These are phyloP conservation scores for Luscinia megarhynchos DNA, from an alignment of 2,797 vertebrate species.

Conservation along the genomic window DNA sequence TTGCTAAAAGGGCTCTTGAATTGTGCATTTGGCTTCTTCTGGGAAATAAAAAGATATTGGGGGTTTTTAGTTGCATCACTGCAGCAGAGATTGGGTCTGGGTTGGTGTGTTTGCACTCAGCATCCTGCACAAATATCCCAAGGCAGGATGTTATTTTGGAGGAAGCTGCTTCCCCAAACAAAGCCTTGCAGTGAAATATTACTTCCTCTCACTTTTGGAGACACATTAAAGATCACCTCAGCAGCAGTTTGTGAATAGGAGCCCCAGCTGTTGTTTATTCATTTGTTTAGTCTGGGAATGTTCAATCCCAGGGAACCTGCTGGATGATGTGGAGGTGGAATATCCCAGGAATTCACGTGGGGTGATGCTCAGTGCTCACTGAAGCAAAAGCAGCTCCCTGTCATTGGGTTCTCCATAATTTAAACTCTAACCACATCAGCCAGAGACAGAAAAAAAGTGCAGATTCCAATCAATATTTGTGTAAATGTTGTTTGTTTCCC, in stretches of 20 bases:
- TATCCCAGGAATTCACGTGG: background rate
- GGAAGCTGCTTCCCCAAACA: conserved; percentile 45
- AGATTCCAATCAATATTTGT: background rate
- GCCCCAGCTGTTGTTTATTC: background rate
- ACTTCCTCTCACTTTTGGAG: conserved; percentile 36
- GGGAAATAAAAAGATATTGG: background rate
- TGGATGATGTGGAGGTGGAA: background rate
- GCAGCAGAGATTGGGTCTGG: background rate
- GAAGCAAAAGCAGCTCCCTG: background rate
- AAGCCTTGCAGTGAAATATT: background rate
- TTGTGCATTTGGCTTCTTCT: background rate
- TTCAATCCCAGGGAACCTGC: background rate
- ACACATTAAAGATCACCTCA: background rate
- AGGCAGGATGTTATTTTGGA: background rate
- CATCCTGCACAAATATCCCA: conserved; percentile 5
- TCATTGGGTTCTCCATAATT: background rate
- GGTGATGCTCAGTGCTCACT: background rate
- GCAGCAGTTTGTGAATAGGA: background rate
- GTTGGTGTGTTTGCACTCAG: background rate
- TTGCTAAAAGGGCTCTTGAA: background rate
- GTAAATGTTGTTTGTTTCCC: background rate
- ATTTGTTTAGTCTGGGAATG: conserved; percentile 1
- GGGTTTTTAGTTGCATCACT: background rate
- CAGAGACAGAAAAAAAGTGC: background rate
- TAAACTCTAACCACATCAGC: background rate